Evolutionary conservation across 2,113 vertebrate species (phyloP), one percentile per base, ranked within the genome.

Genomic region (Coptodon rendalli): DNA sequence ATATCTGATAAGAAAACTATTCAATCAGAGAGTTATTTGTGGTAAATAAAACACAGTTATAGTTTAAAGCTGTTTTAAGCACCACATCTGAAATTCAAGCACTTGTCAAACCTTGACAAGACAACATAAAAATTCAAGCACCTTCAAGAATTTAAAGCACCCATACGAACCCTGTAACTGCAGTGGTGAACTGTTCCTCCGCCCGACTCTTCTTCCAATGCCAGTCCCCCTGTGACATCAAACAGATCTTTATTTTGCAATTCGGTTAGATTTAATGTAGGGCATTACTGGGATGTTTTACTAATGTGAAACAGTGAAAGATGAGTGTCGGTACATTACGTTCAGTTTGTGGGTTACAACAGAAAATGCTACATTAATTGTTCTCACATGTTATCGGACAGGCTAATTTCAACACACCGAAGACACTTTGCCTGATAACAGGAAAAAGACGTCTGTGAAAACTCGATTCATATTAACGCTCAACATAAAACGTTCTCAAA

Each of bases 41-140:
- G 48, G 48, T 19, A 52, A 19, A 52, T 52, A 52, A 52, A 52
- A 52, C 9, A 50, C 48, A 52, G 48, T 52, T 52, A 52, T 50
- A 50, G 48, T 50, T 50, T 9, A 52, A 52, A 52, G 48, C 17
- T 3, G 48, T 52, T 52, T 52, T 52, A 52, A 52, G 48, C 17
- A 52, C 45, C 45, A 48, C 16, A 52, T 52, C 48, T 52, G 48
- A 52, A 52, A 52, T 52, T 52, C 17, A 52, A 52, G 50, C 17
- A 52, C 0, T 52, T 52, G 50, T 52, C 50, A 52, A 19, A 52
- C 0, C 50, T 52, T 52, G 50, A 52, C 50, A 52, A 52, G 50
- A 52, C 8, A 5, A 52, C 50, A 52, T 52, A 19, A 52, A 0
- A 9, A 52, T 52, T 52, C 50, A 19, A 52, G 50, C 17, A 52